Conservation (phyloP, 2,797 vertebrate genomes). For the Sebastolobus alascanus region DNA sequence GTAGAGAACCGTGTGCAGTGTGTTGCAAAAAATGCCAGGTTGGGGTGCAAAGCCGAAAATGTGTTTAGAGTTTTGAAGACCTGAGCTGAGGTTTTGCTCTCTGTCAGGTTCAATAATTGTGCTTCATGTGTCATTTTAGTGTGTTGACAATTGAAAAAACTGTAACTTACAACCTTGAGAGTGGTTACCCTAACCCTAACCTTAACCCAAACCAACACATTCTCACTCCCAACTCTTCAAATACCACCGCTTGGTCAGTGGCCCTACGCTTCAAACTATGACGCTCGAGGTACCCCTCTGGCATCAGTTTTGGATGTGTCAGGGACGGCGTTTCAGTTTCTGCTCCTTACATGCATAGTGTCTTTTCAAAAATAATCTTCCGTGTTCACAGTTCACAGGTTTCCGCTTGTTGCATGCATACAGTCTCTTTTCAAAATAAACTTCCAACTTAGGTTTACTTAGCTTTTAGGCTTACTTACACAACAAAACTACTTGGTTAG, state of each 20-base stretch:
- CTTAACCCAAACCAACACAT: neutral
- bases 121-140: too few species aligned
- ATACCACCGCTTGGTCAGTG: neutral
- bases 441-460: neutral
- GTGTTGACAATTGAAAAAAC: too few species aligned
- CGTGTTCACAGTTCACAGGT: too few species aligned
- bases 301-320: accelerated
- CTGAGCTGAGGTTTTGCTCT: too few species aligned
- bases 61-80: too few species aligned
- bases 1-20: too few species aligned
- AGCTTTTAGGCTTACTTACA: neutral
- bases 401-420: too few species aligned
- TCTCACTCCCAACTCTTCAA: neutral
- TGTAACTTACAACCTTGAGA: too few species aligned
- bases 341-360: accelerated
- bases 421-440: neutral
- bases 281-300: neutral
- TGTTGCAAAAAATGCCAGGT: too few species aligned
- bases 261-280: neutral
- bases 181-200: too few species aligned
- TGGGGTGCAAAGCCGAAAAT: too few species aligned
- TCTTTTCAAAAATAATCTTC: neutral
- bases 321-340: neutral
- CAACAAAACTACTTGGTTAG: neutral
- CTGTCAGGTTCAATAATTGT: too few species aligned